These are phyloP conservation scores for Arizona elegans DNA, from an alignment of 2,113 vertebrate genomes.

Conservation along the genomic window DNA sequence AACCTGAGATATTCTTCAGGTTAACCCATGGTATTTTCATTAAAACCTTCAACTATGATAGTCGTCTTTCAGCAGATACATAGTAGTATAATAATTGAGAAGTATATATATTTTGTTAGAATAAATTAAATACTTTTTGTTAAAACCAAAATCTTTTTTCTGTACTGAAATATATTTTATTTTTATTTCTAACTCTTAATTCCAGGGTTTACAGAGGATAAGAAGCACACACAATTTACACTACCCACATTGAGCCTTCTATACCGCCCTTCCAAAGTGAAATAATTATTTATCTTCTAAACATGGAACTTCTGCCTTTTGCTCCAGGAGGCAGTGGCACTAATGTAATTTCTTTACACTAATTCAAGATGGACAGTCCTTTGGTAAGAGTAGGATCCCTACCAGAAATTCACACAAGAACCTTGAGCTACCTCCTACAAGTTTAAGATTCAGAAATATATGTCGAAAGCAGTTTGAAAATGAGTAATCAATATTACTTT, in stretches of 20 bases:
- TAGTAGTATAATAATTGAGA: background rate
- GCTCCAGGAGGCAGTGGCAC: background rate
- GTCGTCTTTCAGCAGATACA: background rate
- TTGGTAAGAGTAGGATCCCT: background rate
- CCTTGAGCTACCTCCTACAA: conserved; percentile 25
- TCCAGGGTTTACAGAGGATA: background rate
- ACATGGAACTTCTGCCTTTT: background rate
- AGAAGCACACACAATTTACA: background rate
- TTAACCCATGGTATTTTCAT: background rate
- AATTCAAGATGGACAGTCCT: conserved; percentile 29
- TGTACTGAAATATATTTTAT: background rate
- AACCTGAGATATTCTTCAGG: background rate
- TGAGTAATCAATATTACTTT: conserved; percentile 48
- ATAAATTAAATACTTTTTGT: background rate
- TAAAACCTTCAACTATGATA: background rate
- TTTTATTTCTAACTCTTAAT: background rate
- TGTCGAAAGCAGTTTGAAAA: conserved; percentile 46
- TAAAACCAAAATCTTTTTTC: background rate
- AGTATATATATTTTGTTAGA: background rate
- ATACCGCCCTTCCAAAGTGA: background rate
- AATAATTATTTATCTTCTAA: background rate
- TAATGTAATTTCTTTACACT: conserved; percentile 25
- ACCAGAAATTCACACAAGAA: conserved; percentile 6
- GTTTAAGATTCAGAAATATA: conserved; percentile 33
- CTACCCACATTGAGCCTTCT: background rate